Evolutionary conservation across 2,888 invertebrate species (phyloP), one percentile per base, ranked within the genome.

Genomic region (Caenorhabditis sulstoni): DNA sequence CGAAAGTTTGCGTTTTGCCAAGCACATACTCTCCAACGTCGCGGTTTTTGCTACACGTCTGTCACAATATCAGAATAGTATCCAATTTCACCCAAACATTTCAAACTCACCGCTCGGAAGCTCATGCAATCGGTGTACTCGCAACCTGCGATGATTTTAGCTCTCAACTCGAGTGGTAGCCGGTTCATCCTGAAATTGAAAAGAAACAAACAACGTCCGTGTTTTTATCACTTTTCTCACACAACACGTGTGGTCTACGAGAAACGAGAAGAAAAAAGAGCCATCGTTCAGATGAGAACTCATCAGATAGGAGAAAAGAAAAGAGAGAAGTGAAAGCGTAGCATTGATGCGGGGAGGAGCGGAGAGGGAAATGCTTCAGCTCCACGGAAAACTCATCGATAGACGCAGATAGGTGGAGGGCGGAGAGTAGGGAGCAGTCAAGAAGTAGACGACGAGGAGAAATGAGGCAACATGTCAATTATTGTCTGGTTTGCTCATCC

Each of bases 21-120:
- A 73, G 73, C 49, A 62, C 50, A 73, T 73, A 73, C 64, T 57
- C 58, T 8, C 73, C 73, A 47, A 73, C 44, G 20, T 44, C 49
- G 37, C 44, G 20, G 35, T 73, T 64, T 52, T 50, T 49, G 16
- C 64, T 49, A 1, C 58, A 73, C 16, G 73, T 73, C 73, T 73
- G 64, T 37, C 12, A 49, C 18, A 14, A n/a, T 16, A 37, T 12
- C 20, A 58, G 16, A 35, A 45, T 53, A 23, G 52, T 14, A 18
- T 52, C 41, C 0, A 52, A 23, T 52, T 67, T 66, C 66, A 67
- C 49, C 29, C 4, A 29, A 29, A 29, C 3, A 5, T 20, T 29
- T 45, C 29, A 41, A 12, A 74, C 74, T 61, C n/a, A 74, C 74
- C 18, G 74, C 61, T 44, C 66, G 49, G 22, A 73, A 73, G 18